phyloP scores from a whole-genome alignment of 2,888 invertebrate genomes.

The Pristionchus fissidentatus region DNA sequence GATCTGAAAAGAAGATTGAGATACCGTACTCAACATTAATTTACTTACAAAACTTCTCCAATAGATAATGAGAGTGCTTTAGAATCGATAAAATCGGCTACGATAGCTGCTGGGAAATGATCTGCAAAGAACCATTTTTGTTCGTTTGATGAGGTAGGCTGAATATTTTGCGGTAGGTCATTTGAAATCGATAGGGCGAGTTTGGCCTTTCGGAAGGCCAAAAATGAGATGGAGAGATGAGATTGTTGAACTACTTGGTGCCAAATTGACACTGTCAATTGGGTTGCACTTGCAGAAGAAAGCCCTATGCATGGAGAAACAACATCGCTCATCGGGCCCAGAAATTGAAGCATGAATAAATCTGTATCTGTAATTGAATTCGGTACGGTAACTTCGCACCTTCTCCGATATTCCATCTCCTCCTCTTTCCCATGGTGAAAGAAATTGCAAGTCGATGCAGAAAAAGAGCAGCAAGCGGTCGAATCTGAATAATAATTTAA shows the following conservation, averaged over 20 bases:
- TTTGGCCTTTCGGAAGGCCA: too few species aligned
- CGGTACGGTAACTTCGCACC: slow-evolving; percentile 5
- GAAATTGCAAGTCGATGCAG: slow-evolving; percentile 59
- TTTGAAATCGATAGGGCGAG: neutral
- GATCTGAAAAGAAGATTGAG: too few species aligned
- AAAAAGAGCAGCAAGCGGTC: slow-evolving; percentile 45
- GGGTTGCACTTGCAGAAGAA: too few species aligned
- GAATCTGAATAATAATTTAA: neutral
- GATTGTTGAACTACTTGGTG: too few species aligned
- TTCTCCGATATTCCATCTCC: slow-evolving; percentile 65
- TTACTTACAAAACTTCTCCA: slow-evolving; percentile 4
- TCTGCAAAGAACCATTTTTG: neutral
- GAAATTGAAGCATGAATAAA: neutral
- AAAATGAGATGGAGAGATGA: too few species aligned
- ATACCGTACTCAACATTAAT: too few species aligned
- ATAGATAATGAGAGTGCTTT: neutral
- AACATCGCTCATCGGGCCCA: neutral
- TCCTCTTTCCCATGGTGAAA: slow-evolving; percentile 54
- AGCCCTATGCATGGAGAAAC: too few species aligned
- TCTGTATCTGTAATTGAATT: neutral
- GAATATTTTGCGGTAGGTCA: neutral
- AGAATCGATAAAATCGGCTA: slow-evolving; percentile 6
- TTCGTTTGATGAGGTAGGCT: neutral
- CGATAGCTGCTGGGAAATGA: neutral
- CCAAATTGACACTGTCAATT: too few species aligned